Base-by-base conservation (phyloP, 2,113 vertebrate species). In the Chauna torquata region DNA sequence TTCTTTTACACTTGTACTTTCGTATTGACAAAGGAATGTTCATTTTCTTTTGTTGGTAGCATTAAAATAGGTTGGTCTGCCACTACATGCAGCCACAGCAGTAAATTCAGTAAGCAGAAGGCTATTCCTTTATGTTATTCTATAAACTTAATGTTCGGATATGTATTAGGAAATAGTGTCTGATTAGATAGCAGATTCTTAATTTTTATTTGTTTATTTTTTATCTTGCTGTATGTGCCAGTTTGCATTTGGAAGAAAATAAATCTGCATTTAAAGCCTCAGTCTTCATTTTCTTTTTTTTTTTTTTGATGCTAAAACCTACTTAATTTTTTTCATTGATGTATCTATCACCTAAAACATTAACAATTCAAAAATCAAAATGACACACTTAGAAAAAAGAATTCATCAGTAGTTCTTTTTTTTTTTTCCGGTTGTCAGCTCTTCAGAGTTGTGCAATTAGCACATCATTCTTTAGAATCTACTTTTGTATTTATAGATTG, bases 241-340 rank as follows among this genome's bases (percentile, higher is more conserved):
- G 27, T 44, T 90, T 90, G 82, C 25, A 58, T 90, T 79, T 96
- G 61, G 28, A 88, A 88, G 90, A 95, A 93, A 95, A 94, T 94
- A 94, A 96, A 94, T 88, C n/a, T 85, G 23, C 19, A 72, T 72
- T 92, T 96, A 90, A 91, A 95, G 30, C 23, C 30, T 96, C 0
- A 0, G 66, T 87, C 40, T 68, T 87, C 40, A 82, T 78, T 96
- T 96, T 82, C 6, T 58, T n/a, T n/a, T 19, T 40, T 65, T 25
- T 4, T 65, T 80, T 66, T 80, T 82, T 89, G 6, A 65, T 54
- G 40, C 76, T 93, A 80, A 86, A 86, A 88, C 47, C 4, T 13
- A 23, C 50, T 17, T 55, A n/a, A 66, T 71, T 38, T 32, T 89
- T 86, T 75, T 8, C 58, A 52, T 76, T 79, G 42, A 11, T 71